Evolutionary conservation across 2,888 invertebrate species (phyloP).

Genomic region (Coecobrya sp.): DNA sequence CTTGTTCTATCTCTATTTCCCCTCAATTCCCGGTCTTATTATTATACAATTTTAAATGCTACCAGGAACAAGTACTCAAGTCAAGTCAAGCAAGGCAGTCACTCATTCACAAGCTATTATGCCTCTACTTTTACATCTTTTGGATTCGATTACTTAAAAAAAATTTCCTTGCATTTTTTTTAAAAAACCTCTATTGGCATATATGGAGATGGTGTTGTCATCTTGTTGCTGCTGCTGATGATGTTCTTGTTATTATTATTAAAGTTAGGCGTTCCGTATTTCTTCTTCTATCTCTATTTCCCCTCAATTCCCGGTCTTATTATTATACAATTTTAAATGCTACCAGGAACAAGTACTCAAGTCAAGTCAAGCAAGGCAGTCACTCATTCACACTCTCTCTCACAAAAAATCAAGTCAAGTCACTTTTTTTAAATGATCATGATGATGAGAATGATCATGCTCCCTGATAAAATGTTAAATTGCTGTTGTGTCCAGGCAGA

Average conservation of each 20-base stretch:
- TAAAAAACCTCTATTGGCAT: conserved; percentile 29
- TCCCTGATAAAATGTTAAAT: conserved; percentile 42
- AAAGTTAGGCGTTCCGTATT: conserved; percentile 74
- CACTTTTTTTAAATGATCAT: conserved; percentile 42
- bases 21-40: conserved; percentile 67
- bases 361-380: conserved; percentile 56
- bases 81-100: conserved; percentile 55
- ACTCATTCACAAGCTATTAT: conserved; percentile 64
- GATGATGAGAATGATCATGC: conserved; percentile 39
- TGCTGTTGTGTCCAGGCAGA: conserved; percentile 58
- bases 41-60: conserved; percentile 71
- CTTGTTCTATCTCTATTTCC: conserved; percentile 35
- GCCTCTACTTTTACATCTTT: conserved; percentile 38
- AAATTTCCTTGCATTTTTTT: neutral
- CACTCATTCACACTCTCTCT: conserved; percentile 55
- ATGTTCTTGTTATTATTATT: conserved; percentile 74
- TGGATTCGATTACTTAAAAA: conserved; percentile 51
- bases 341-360: conserved; percentile 65
- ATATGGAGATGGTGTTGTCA: conserved; percentile 12
- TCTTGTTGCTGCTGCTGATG: conserved; percentile 49
- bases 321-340: conserved; percentile 72
- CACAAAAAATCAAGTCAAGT: conserved; percentile 43
- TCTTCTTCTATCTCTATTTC: conserved; percentile 36
- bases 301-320: conserved; percentile 65
- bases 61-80: conserved; percentile 66